A percentile compares a stretch with the other conserved stretches of the same genome.
Evolutionary conservation across 1,140 invertebrate genomes (phyloP).

Genomic region (Papilio machaon): DNA sequence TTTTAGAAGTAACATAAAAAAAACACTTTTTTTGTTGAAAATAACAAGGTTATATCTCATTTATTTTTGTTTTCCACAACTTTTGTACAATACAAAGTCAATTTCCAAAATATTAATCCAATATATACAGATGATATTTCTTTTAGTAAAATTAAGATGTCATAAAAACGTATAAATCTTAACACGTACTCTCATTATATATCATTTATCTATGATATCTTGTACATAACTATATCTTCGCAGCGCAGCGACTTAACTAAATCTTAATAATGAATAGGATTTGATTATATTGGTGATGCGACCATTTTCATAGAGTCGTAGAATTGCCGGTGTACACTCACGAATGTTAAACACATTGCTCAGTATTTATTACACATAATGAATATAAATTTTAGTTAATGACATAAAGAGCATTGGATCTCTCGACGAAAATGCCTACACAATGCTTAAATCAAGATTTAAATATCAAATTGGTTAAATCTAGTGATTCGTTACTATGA

Average conservation of each 20-base stretch:
- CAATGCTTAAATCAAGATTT: slow-evolving; percentile 26
- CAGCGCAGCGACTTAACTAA: not conserved
- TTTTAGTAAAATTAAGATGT: too few species aligned
- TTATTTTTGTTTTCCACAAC: too few species aligned
- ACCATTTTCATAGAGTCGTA: slow-evolving; percentile 5
- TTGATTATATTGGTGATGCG: not conserved
- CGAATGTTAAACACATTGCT: slow-evolving; percentile 38
- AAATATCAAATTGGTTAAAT: slow-evolving; percentile 29
- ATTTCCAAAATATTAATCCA: too few species aligned
- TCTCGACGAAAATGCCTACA: slow-evolving; percentile 19
- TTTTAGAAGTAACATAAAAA: too few species aligned
- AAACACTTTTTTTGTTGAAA: too few species aligned
- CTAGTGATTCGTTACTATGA: slow-evolving; percentile 5
- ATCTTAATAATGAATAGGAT: slow-evolving; percentile 19
- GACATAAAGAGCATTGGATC: slow-evolving; percentile 38
- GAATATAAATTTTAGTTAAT: slow-evolving; percentile 43
- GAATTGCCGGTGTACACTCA: slow-evolving; percentile 7
- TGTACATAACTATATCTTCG: not conserved
- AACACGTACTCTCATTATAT: not conserved
- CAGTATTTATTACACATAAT: slow-evolving; percentile 40
- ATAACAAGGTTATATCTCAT: too few species aligned
- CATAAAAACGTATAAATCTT: not conserved
- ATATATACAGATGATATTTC: too few species aligned
- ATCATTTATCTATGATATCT: not conserved
- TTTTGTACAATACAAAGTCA: too few species aligned